Base-by-base conservation (phyloP, 2,797 vertebrate genomes). In the Triplophysa bombifrons region DNA sequence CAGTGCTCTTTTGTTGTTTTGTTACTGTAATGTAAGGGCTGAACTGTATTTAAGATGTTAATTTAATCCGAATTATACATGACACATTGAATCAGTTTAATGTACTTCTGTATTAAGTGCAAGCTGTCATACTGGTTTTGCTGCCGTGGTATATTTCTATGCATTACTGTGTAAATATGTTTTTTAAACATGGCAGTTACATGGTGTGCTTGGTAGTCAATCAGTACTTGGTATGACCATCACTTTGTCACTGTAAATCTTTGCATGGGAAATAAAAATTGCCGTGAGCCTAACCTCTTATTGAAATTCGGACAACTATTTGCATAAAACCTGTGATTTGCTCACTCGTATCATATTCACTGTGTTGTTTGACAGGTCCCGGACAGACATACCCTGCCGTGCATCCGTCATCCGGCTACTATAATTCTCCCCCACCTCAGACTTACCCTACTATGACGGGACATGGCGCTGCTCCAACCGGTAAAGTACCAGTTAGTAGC, bases 401-500 rank as follows among this genome's bases (percentile, higher is more conserved):
- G 91, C 93, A 94, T 79, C 91, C 93, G 58, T 84, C 93, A 2
- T 19, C 93, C 61, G 93, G 90, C 79, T 92, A 90, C 82, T 96
- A 95, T 83, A 92, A 91, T 86, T 86, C 89, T 0, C 87, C 87
- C 16, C 90, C 89, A 81, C 91, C 91, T 80, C 93, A 93, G 71
- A 92, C 87, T 89, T 94, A 95, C 83, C 80, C 88, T 80, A 75
- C 83, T n/a, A 85, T 92, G 88, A 92, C 95, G 73, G 92, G 91
- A 90, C 91, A 91, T 78, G 90, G 91, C 74, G 85, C 91, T 82
- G 91, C 94, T 89, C 92, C 90, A 83, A 89, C 95, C 87, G 92
- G 27, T 90, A 98, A 98, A 93, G 86, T 92, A 82, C 90, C 94
- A 6, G 86, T 91, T 50, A 82, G 91, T 78, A 94, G 94, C 91